Base-by-base conservation (phyloP, 2,888 invertebrate genomes). In the Fragum sueziense region DNA sequence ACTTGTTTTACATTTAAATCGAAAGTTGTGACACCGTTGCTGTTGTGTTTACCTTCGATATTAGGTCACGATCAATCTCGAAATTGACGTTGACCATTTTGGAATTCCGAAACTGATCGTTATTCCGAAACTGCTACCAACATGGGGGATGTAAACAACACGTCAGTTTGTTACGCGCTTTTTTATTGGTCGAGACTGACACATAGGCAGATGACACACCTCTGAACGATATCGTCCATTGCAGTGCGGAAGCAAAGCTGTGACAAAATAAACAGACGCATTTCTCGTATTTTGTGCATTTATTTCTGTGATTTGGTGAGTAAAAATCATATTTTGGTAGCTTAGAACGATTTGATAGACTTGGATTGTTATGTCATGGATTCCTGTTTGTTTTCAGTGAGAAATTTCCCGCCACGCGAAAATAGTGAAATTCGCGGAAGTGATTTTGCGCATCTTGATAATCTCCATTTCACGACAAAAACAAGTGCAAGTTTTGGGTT, bases 191-290 rank as follows among this genome's bases (percentile, higher is more conserved):
- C 27, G 6, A 65, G 25, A 41, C 2, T 41, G n/a, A 61, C 61
- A 65, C 25, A 22, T 6, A 4, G 17, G 65, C 65, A 41, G 41
- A 65, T 65, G 41, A 65, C 65, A 65, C 65, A 65, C 65, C 65
- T 65, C 41, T 41, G 65, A 65, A 2, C 0, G 0, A 62, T 41
- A 65, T 25, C 65, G 41, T 65, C 65, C 65, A 65, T 65, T 65
- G 65, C 41, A 65, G 65, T 41, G 41, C 65, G 65, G 65, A 65
- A 65, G 65, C 22, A 31, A 65, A 65, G 65, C 41, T 65, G 65
- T 65, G 65, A 65, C 65, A 41, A 61, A 41, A 6, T 22, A 65
- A 65, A 37, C 65, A 33, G 34, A 29, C 9, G 25, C 17, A 65
- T 34, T 41, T 27, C 25, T 65, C 7, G 6, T 20, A 7, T 22